Evolutionary conservation across 2,797 vertebrate species (phyloP).

Genomic region (Morus bassanus): DNA sequence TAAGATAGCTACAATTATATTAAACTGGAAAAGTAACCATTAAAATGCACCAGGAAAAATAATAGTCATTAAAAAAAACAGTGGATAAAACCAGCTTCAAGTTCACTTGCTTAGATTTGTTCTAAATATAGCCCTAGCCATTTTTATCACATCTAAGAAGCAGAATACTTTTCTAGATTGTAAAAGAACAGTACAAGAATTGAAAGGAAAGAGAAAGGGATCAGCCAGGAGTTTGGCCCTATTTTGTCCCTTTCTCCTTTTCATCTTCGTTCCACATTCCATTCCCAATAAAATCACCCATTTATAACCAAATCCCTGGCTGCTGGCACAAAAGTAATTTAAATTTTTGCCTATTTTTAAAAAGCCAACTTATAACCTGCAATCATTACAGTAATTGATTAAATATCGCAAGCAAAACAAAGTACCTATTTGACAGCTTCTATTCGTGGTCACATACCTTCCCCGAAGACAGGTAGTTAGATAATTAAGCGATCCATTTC

Average conservation of each 20-base stretch:
- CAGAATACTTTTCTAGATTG: not conserved
- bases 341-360: slow-evolving; percentile 70
- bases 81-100: not conserved
- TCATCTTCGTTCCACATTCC: not conserved
- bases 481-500: slow-evolving; percentile 74
- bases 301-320: slow-evolving; percentile 50
- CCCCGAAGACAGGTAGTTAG: slow-evolving; percentile 73
- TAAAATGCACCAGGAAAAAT: not conserved
- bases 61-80: not conserved
- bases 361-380: slow-evolving; percentile 65
- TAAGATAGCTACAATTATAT: not conserved
- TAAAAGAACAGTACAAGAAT: slow-evolving; percentile 14
- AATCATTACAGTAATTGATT: slow-evolving; percentile 65
- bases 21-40: not conserved
- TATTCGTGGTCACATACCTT: slow-evolving; percentile 49
- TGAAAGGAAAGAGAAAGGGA: slow-evolving; percentile 19
- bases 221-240: not conserved
- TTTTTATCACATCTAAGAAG: not conserved
- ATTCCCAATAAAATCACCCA: slow-evolving; percentile 12
- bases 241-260: not conserved
- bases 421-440: slow-evolving; percentile 56
- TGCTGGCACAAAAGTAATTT: slow-evolving; percentile 59
- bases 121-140: not conserved
- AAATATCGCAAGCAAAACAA: slow-evolving; percentile 70
- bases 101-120: not conserved